Evolutionary conservation across 2,113 vertebrate genomes (phyloP).

Genomic region (Scortum barcoo): DNA sequence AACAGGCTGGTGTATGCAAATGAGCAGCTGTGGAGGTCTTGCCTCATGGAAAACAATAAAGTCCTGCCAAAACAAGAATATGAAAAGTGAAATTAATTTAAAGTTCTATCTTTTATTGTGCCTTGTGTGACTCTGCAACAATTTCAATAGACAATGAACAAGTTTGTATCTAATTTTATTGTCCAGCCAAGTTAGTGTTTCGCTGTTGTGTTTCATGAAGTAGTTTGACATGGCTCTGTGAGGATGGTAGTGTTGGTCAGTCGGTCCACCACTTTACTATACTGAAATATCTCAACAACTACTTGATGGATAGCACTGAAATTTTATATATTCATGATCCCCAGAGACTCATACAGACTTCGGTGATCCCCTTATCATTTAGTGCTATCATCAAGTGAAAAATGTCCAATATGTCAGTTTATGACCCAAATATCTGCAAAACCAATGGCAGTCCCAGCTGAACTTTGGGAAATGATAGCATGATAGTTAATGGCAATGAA

Average conservation of each 20-base stretch:
- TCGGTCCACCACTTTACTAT: neutral
- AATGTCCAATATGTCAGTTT: no score
- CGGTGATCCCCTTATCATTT: no score
- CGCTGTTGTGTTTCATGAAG: no score
- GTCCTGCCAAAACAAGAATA: conserved; percentile 14
- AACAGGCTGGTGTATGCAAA: conserved; percentile 51
- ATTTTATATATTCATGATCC: neutral
- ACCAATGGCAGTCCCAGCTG: no score
- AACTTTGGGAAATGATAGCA: no score
- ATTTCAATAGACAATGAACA: conserved; percentile 12
- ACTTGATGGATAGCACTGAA: neutral
- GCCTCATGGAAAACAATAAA: conserved; percentile 60
- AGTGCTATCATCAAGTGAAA: no score
- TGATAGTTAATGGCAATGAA: no score
- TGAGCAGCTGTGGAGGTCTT: conserved; percentile 55
- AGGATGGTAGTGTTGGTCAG: neutral
- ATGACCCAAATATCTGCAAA: no score
- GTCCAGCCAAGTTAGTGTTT: neutral
- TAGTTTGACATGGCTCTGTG: neutral
- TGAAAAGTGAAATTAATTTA: conserved; percentile 29
- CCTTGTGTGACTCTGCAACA: neutral
- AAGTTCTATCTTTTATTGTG: conserved; percentile 25
- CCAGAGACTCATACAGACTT: neutral
- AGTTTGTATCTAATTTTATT: neutral
- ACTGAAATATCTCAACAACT: neutral